A percentile compares a stretch with the other conserved stretches of the same genome.
Conservation (phyloP, 92 coral and sea anemone species). For the Phenganax stokvisi region DNA sequence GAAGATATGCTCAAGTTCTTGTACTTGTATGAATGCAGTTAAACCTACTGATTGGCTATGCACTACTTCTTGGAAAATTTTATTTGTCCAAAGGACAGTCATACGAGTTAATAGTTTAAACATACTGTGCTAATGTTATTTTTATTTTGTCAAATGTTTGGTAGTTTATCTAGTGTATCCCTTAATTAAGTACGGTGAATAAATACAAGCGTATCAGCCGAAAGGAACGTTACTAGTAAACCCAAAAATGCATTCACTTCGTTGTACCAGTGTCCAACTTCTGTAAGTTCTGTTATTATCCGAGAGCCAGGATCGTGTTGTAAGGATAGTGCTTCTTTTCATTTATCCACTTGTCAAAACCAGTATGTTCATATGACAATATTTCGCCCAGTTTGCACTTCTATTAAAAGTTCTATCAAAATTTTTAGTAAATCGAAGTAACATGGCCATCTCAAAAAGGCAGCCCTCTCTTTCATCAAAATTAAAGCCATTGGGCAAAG, state of each 20-base stretch:
- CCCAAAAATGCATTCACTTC: neutral
- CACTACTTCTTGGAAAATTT: too few relatives aligned
- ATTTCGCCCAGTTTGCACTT: neutral
- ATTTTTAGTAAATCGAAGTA: constrained; percentile 6
- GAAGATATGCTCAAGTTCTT: too few relatives aligned
- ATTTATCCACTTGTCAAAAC: neutral
- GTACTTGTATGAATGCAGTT: too few relatives aligned
- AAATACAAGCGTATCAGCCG: neutral
- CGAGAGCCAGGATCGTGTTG: neutral
- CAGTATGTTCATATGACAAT: neutral
- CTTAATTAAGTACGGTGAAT: too few relatives aligned
- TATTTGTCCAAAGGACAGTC: too few relatives aligned
- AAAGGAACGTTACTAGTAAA: neutral
- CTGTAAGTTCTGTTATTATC: neutral
- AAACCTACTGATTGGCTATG: too few relatives aligned
- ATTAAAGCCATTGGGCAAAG: constrained; percentile 4
- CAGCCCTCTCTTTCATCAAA: neutral
- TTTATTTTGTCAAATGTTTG: too few relatives aligned
- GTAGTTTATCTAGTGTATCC: too few relatives aligned
- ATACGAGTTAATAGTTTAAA: too few relatives aligned
- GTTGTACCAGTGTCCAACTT: neutral
- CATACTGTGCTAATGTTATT: too few relatives aligned
- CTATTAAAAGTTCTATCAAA: neutral
- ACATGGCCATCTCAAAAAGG: constrained; percentile 11
- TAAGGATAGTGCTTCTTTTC: neutral